These are phyloP conservation scores for Tetramorium bicarinatum DNA, from an alignment of 2,888 invertebrate species.

Conservation along the genomic window DNA sequence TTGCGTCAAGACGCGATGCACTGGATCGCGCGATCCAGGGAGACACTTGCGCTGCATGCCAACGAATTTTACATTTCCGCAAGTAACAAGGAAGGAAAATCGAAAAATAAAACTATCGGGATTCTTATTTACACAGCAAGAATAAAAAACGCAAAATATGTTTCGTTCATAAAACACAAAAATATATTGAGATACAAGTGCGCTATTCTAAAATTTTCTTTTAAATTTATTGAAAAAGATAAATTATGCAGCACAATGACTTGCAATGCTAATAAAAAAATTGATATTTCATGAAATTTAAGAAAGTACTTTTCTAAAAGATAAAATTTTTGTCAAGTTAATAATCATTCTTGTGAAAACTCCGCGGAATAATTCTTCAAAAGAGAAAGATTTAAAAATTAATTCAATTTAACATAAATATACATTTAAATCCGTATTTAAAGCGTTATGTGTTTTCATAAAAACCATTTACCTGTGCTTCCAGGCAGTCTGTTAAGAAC, in stretches of 20 bases:
- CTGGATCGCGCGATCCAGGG: constrained; percentile 25
- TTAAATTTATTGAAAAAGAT: background rate
- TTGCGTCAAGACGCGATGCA: constrained; percentile 51
- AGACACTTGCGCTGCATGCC: constrained; percentile 68
- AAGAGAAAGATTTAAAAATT: background rate
- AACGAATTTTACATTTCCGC: constrained; percentile 80
- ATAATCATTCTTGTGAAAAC: background rate
- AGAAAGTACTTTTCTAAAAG: background rate
- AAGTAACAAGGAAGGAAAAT: constrained; percentile 23
- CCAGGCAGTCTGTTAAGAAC: constrained; percentile 12
- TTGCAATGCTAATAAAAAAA: background rate
- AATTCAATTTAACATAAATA: background rate
- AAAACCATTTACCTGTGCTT: constrained; percentile 11
- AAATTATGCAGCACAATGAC: background rate
- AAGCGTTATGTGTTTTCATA: background rate
- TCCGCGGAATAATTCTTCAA: background rate
- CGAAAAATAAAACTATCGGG: constrained; percentile 25
- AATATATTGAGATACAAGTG: background rate
- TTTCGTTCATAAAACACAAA: background rate
- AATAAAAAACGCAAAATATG: background rate
- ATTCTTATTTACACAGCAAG: constrained; percentile 24
- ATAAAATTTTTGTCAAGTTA: constrained; percentile 3
- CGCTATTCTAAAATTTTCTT: background rate
- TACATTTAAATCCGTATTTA: constrained; percentile 13
- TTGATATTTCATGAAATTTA: constrained; percentile 5